Percentiles rank a stretch among this genome's conserved stretches.
phyloP scores from a whole-genome alignment of 2,113 vertebrate genomes.

The Setophaga coronata region DNA sequence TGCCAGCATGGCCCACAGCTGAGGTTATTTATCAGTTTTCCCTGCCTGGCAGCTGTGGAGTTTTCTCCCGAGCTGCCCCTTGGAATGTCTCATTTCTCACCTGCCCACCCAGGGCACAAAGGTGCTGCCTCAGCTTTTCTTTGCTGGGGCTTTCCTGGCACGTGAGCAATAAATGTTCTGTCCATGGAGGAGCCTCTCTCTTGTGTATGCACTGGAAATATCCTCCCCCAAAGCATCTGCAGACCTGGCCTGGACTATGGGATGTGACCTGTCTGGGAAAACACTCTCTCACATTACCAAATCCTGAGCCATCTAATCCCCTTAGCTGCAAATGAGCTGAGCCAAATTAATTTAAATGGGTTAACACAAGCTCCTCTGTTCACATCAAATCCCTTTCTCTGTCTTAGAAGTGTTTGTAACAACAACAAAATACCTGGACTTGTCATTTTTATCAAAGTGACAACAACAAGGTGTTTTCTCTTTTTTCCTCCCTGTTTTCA shows the following conservation, averaged over 20 bases:
- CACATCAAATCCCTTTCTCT: not conserved
- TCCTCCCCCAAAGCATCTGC: not conserved
- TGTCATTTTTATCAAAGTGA: slow-evolving; percentile 37
- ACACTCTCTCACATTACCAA: not conserved
- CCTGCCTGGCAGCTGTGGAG: not conserved
- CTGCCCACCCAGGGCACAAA: not conserved
- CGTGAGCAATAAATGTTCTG: accelerated
- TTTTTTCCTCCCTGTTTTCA: not conserved
- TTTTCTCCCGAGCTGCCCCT: not conserved
- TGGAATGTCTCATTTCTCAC: not conserved
- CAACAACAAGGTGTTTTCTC: slow-evolving; percentile 5
- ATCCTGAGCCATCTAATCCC: slow-evolving; percentile 22
- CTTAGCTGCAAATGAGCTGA: slow-evolving; percentile 2
- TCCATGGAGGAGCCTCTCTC: not conserved
- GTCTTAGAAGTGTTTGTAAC: slow-evolving; percentile 27
- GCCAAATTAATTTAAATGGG: slow-evolving; percentile 50
- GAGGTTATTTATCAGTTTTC: not conserved
- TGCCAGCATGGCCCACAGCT: not conserved
- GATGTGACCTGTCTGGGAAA: slow-evolving; percentile 3
- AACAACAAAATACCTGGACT: slow-evolving; percentile 1
- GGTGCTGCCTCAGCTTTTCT: not conserved
- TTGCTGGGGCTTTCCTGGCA: not conserved
- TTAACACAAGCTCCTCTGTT: not conserved
- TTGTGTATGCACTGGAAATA: not conserved
- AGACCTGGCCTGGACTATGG: not conserved